Conservation (phyloP, 2,113 vertebrate species). For the Epinephelus moara region DNA sequence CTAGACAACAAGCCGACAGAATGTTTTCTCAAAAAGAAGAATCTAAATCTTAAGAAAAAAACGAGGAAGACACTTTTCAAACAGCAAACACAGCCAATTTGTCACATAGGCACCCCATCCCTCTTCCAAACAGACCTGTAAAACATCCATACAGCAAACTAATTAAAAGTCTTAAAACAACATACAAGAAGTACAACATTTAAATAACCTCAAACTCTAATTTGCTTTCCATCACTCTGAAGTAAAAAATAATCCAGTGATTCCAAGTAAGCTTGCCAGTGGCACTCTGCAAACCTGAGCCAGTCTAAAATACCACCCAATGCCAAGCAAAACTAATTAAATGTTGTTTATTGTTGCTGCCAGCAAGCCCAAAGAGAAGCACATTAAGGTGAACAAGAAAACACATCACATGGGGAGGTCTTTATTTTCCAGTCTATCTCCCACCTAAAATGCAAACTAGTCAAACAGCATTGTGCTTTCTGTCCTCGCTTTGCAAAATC, state of each 20-base stretch:
- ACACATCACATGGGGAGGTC: slow-evolving; percentile 29
- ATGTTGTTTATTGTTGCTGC: slow-evolving; percentile 66
- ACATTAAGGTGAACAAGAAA: slow-evolving; percentile 54
- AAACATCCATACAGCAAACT: slow-evolving; percentile 2
- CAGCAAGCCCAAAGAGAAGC: slow-evolving; percentile 50
- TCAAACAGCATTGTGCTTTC: slow-evolving; percentile 4
- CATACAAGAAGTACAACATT: slow-evolving; percentile 13
- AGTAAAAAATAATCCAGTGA: slow-evolving; percentile 46
- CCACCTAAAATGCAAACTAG: slow-evolving; percentile 14
- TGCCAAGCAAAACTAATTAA: slow-evolving; percentile 72
- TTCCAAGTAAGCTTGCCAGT: slow-evolving; percentile 63
- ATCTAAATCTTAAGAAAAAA: not conserved
- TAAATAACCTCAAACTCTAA: slow-evolving; percentile 29
- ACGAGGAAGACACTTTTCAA: not conserved
- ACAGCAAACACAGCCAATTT: not conserved
- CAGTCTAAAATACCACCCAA: slow-evolving; percentile 47
- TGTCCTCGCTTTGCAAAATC: slow-evolving; percentile 1
- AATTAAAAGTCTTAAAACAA: slow-evolving; percentile 16
- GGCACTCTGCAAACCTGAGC: slow-evolving; percentile 41
- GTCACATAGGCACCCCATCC: not conserved
- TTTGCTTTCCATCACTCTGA: slow-evolving; percentile 41
- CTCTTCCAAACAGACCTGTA: not conserved
- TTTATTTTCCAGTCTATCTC: slow-evolving; percentile 16
- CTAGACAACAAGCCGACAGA: not conserved
- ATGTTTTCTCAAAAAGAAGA: slow-evolving; percentile 5